Evolutionary conservation across 2,113 vertebrate genomes (phyloP).

Genomic region (Saguinus midas): DNA sequence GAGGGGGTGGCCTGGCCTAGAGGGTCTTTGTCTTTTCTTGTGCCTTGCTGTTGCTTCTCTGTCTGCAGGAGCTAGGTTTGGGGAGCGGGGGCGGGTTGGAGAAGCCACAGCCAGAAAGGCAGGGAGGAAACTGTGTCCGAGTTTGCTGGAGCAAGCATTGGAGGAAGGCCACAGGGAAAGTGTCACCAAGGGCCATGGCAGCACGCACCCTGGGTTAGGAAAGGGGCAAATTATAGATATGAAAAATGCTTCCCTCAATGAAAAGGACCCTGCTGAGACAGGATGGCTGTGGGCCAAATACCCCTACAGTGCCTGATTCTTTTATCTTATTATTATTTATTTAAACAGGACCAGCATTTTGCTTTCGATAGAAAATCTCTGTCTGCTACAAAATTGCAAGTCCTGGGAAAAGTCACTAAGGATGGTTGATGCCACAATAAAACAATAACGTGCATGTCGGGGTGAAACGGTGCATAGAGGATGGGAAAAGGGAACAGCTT

Average conservation of each 20-base stretch:
- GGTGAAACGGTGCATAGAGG: background rate
- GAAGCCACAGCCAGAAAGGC: background rate
- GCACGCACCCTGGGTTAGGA: no score
- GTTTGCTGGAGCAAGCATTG: background rate
- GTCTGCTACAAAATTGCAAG: background rate
- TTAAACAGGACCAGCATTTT: background rate
- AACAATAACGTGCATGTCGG: background rate
- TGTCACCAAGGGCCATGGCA: background rate
- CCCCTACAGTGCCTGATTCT: background rate
- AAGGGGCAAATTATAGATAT: background rate
- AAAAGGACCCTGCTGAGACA: background rate
- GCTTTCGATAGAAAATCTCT: background rate
- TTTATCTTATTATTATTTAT: background rate
- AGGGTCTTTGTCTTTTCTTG: no score
- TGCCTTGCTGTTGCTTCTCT: background rate
- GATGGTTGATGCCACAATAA: background rate
- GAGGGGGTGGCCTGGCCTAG: background rate
- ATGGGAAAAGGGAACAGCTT: background rate
- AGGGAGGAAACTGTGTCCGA: no score
- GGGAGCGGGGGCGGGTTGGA: background rate
- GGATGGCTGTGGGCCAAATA: background rate
- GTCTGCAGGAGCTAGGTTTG: no score
- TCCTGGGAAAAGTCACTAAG: background rate
- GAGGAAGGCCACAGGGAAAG: background rate
- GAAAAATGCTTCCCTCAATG: background rate